Percentiles rank a stretch among this genome's conserved stretches.
These are phyloP conservation scores for Drosophila jambulina DNA, from an alignment of 1,140 invertebrate species.

Conservation along the genomic window DNA sequence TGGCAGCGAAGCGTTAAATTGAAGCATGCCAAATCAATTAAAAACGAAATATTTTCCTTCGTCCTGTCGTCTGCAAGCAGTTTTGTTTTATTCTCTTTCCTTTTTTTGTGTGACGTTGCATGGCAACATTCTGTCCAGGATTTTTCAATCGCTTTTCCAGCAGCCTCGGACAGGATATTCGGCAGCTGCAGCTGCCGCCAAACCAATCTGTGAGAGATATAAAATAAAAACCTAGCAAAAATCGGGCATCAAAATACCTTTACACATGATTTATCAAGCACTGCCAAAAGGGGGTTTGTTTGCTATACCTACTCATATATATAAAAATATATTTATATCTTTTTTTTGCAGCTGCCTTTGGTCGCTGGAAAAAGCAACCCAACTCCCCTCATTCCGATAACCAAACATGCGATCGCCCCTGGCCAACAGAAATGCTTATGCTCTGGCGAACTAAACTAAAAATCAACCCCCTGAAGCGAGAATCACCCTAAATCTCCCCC, in stretches of 20 bases:
- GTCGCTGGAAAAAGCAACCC: constrained; percentile 17
- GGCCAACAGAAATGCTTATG: constrained; percentile 75
- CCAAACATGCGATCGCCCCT: constrained; percentile 70
- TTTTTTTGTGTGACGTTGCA: constrained; percentile 25
- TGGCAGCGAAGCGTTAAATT: constrained; percentile 83
- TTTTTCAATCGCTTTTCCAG: constrained; percentile 20
- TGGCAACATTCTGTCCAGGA: constrained; percentile 43
- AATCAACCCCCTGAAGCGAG: constrained; percentile 63
- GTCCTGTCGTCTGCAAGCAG: constrained; percentile 23
- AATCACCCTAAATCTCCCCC: constrained; percentile 43
- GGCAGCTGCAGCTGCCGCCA: constrained; percentile 30
- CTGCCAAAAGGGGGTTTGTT: constrained; percentile 33
- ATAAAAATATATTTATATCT: background rate
- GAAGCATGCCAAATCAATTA: constrained; percentile 84
- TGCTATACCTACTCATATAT: background rate
- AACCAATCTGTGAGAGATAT: constrained; percentile 21
- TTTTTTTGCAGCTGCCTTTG: constrained; percentile 63
- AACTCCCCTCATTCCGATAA: constrained; percentile 62
- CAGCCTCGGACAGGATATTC: constrained; percentile 20
- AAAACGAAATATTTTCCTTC: constrained; percentile 55
- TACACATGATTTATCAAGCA: constrained; percentile 82
- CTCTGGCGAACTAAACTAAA: constrained; percentile 45
- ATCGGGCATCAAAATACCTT: constrained; percentile 73
- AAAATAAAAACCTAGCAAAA: constrained; percentile 42
- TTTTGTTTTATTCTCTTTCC: constrained; percentile 14